Evolutionary conservation across 2,113 vertebrate genomes (phyloP).

Genomic region (Aramus guarauna): DNA sequence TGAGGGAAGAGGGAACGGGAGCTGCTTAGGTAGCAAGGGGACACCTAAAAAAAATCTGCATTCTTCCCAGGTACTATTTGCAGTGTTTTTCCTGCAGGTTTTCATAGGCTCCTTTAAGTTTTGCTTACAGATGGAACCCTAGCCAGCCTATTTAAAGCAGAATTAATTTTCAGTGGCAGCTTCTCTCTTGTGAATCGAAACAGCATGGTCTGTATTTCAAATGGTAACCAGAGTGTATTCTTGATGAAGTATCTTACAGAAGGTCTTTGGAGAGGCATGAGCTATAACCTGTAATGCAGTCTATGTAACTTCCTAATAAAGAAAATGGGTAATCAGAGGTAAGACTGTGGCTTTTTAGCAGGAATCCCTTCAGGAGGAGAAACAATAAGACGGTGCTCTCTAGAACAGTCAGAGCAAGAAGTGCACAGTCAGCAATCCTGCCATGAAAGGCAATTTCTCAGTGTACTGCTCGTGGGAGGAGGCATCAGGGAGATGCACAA

Average conservation of each 20-base stretch:
- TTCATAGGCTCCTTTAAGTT: background rate
- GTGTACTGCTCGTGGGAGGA: background rate
- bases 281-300: background rate
- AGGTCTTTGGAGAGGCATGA: background rate
- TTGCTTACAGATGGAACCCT: background rate
- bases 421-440: background rate
- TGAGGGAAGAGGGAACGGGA: background rate
- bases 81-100: background rate
- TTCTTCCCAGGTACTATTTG: background rate
- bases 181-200: background rate
- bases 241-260: background rate
- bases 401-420: background rate
- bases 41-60: background rate
- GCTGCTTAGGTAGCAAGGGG: background rate
- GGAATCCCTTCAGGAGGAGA: background rate
- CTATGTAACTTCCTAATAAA: background rate
- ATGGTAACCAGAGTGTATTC: background rate
- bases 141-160: background rate
- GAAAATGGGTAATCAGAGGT: background rate
- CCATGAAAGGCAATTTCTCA: background rate
- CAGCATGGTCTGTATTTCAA: background rate
- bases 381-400: background rate
- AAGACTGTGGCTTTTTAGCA: background rate
- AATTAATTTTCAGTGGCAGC: slow-evolving; percentile 38
- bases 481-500: background rate